Evolutionary conservation across 1,140 invertebrate genomes (phyloP).

Genomic region (Plectrocnemia conspersa): DNA sequence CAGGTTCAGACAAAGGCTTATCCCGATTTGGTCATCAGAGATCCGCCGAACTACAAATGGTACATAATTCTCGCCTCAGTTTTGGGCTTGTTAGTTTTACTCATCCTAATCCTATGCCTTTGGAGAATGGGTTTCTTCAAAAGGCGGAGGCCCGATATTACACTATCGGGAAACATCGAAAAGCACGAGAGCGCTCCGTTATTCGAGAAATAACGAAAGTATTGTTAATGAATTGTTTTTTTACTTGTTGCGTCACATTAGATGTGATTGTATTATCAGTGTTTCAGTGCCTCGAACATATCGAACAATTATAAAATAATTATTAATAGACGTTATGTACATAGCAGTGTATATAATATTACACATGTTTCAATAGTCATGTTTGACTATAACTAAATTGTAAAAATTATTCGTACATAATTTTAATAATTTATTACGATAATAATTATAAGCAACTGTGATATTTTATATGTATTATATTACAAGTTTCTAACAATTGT

Average conservation of each 20-base stretch:
- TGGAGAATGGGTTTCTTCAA: conserved; percentile 91
- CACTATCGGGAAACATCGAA: conserved; percentile 74
- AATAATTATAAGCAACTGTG: no score
- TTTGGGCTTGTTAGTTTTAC: conserved; percentile 72
- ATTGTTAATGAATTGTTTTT: background rate
- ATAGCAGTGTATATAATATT: no score
- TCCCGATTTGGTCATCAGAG: conserved; percentile 65
- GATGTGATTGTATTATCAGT: no score
- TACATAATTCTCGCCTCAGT: conserved; percentile 77
- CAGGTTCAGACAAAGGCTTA: conserved; percentile 77
- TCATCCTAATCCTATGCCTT: conserved; percentile 69
- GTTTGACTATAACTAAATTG: no score
- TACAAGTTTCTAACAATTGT: no score
- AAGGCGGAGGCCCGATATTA: conserved; percentile 71
- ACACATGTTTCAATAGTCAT: no score
- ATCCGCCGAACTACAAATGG: conserved; percentile 65
- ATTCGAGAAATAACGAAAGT: conserved; percentile 34
- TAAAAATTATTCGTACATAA: no score
- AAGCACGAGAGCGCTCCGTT: conserved; percentile 65
- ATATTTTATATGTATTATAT: no score
- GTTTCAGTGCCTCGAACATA: no score
- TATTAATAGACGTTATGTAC: no score
- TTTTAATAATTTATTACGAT: no score
- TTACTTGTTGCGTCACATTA: background rate
- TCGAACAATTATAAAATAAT: no score